Evolutionary conservation across 2,888 invertebrate genomes (phyloP).

Genomic region (Druceiella hillmani): DNA sequence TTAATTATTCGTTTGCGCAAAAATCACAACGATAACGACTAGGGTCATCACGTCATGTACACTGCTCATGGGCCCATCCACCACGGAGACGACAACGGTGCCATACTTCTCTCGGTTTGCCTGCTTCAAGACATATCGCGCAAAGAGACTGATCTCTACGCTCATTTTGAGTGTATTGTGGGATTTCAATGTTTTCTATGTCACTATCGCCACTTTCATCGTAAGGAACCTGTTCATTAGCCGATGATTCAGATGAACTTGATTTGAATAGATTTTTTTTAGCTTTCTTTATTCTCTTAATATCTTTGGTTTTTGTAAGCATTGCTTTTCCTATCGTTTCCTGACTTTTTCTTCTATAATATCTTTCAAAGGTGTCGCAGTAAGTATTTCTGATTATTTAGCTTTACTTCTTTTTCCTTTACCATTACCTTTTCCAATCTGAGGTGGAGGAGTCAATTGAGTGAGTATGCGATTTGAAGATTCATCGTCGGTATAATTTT

Average conservation of each 20-base stretch:
- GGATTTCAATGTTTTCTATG: constrained; percentile 9
- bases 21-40: constrained; percentile 13
- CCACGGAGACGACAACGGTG: constrained; percentile 13
- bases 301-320: constrained; percentile 2
- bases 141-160: constrained; percentile 8
- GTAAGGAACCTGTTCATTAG: constrained; percentile 7
- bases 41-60: constrained; percentile 14
- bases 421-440: constrained; percentile 18
- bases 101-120: constrained; percentile 15
- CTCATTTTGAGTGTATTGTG: constrained; percentile 6
- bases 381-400: constrained; percentile 10
- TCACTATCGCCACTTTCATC: constrained; percentile 10
- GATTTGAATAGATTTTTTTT: constrained; percentile 8
- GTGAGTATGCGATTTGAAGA: no score
- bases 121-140: constrained; percentile 12
- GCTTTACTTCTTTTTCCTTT: constrained; percentile 14
- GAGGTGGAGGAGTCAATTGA: no score
- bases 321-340: constrained; percentile 10
- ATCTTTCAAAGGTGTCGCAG: constrained; percentile 12
- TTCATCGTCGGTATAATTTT: no score
- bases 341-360: constrained; percentile 10
- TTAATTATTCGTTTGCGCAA: no score
- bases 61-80: constrained; percentile 15
- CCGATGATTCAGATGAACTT: constrained; percentile 7
- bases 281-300: constrained; percentile 5